These are phyloP conservation scores for Oceanodroma leucorhoa DNA, from an alignment of 2,797 vertebrate genomes.

Conservation along the genomic window DNA sequence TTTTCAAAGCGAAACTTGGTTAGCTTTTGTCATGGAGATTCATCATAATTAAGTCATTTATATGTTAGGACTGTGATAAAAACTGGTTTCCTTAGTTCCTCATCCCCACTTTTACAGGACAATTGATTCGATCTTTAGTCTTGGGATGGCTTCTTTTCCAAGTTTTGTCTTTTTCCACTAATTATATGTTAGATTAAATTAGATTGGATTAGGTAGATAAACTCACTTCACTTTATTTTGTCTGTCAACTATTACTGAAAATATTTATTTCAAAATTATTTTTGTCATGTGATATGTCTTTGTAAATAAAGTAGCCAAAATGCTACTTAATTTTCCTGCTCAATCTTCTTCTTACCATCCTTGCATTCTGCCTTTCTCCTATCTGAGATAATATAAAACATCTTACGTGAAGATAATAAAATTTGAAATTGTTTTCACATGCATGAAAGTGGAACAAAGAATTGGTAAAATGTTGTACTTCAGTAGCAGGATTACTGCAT, in stretches of 20 bases:
- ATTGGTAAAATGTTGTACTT: neutral
- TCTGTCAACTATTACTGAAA: neutral
- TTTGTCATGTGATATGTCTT: neutral
- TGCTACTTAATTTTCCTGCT: neutral
- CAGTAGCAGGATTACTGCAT: neutral
- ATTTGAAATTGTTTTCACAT: neutral
- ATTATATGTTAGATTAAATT: neutral
- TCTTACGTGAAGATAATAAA: neutral
- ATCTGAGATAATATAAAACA: neutral
- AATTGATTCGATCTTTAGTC: neutral
- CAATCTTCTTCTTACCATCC: neutral
- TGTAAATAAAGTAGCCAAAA: neutral
- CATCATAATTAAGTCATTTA: neutral
- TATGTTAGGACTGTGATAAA: neutral
- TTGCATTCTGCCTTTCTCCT: neutral
- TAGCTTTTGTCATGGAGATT: neutral
- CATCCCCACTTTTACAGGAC: neutral
- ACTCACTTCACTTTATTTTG: neutral
- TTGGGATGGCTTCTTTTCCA: neutral
- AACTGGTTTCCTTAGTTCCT: neutral
- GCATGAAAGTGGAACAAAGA: neutral
- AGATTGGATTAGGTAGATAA: neutral
- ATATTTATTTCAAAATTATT: neutral
- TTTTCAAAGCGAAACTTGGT: neutral
- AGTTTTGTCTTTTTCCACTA: neutral